These are phyloP conservation scores for Empis stercorea DNA, from an alignment of 2,888 invertebrate species.

Conservation along the genomic window DNA sequence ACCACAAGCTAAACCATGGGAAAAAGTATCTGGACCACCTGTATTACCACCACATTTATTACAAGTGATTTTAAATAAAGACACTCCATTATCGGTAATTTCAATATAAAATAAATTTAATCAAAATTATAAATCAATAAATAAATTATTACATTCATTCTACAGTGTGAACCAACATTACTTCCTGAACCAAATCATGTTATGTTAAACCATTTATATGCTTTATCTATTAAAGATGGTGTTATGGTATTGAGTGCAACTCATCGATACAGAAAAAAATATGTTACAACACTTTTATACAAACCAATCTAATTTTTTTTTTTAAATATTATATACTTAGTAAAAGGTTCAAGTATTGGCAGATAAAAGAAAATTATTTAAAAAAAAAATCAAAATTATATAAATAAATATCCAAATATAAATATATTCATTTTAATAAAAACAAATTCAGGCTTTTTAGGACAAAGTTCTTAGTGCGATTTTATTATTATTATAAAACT, in stretches of 20 bases:
- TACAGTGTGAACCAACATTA: conserved; percentile 93
- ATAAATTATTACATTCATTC: not conserved
- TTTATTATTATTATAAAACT: no score
- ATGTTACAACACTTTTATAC: conserved; percentile 95
- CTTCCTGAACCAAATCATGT: conserved; percentile 99
- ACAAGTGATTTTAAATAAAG: conserved; percentile 98
- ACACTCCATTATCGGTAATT: conserved; percentile 85
- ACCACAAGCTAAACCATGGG: conserved; percentile 84
- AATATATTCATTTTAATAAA: no score
- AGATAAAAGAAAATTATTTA: no score
- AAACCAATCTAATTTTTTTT: conserved; percentile 85
- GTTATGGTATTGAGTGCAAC: conserved; percentile 99
- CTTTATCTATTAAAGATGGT: conserved; percentile 98
- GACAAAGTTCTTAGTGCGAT: no score
- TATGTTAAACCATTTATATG: conserved; percentile 98
- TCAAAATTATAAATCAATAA: not conserved
- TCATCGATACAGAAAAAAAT: conserved; percentile 97
- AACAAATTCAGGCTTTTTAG: no score
- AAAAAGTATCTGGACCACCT: conserved; percentile 87
- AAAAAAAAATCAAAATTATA: no score
- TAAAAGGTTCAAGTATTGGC: not conserved
- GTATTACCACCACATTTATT: conserved; percentile 94
- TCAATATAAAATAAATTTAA: conserved; percentile 1
- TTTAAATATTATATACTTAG: no score
- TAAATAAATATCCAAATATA: no score